Evolutionary conservation across 1,140 invertebrate species (phyloP), one percentile per base, ranked within the genome.

Genomic region (Lepidotrigona ventralis): DNA sequence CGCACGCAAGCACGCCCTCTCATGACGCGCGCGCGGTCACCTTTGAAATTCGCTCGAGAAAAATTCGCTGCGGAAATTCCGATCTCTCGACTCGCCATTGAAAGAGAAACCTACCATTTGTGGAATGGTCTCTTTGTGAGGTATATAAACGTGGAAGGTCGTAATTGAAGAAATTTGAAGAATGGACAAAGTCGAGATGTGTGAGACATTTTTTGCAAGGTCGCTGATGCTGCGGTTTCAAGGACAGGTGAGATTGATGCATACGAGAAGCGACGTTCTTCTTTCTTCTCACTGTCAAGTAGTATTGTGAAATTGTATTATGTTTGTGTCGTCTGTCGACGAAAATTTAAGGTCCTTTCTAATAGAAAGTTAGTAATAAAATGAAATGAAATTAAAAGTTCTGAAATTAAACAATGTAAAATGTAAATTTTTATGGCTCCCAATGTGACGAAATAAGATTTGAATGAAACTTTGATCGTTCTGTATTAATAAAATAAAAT

Each of bases 1-100:
- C 58, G 14, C 58, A 39, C 56, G 72, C 68, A 71, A 29, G 26
- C 63, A 64, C n/a, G 60, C 8, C n/a, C 63, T 26, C 63, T 64
- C 58, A 33, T 19, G 4, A 64, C 1, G 17, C 23, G 8, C 26
- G 23, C 63, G 53, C 39, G 21, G 1, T 2, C 74, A n/a, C 19
- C 39, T 56, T 46, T 54, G 75, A 83, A 70, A 70, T 53, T 54
- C 74, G 74, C 39, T 63, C 66, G 64, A 78, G 74, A 70, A 63
- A 78, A 81, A 19, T 0, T n/a, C n/a, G n/a, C 23, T 58, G 12
- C 14, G 79, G 39, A 63, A 68, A 72, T 33, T 53, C 69, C 46
- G 21, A 6, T 1, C 9, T 63, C 26, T 17, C 56, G 51, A 6
- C n/a, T 46, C 33, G 14, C 15, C 14, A 19, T 56, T 19, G 54